Evolutionary conservation across 2,888 invertebrate species (phyloP), one percentile per base, ranked within the genome.

Genomic region (Heliconius charithonia): DNA sequence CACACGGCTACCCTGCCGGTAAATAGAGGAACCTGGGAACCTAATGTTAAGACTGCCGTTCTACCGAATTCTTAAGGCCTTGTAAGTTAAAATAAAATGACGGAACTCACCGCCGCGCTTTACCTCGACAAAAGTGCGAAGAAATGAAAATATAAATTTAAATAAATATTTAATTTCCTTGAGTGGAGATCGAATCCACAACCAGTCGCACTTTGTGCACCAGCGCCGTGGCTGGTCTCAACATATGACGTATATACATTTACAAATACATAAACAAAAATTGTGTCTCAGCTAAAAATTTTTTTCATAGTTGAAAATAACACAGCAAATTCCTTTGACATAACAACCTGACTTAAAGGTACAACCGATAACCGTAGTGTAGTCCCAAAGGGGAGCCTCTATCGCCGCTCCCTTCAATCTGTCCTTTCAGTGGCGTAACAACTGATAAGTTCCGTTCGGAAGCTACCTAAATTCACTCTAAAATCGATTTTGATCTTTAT

Each of bases 351-450:
- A 69, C 16, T 41, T 41, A 69, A 25, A 69, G 25, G 41, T 27
- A 41, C 37, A n/a, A 37, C 7, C 13, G 41, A 69, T 69, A 69
- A 45, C 41, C 25, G 41, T 69, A 69, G 69, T 9, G 16, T 27
- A 41, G 25, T 69, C 41, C 69, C 69, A 41, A 45, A 69, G 69
- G 41, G 69, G 45, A 25, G 41, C 45, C 45, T 25, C 41, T 25
- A 45, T 25, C 41, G 69, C 25, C 69, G 41, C 69, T 69, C 25
- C 69, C 69, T 45, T 69, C 41, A 69, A 69, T 69, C 37, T 69
- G 69, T 69, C 25, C 69, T 69, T 45, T 69, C 25, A 69, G 25
- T 45, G 45, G 41, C 69, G 41, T 41, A 45, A 45, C 69, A 69
- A 69, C 69, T 69, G 25, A 69, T 41, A 67, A 69, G 69, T 69